These are phyloP conservation scores for Psettodes erumei DNA, from an alignment of 2,113 vertebrate genomes.

Conservation along the genomic window DNA sequence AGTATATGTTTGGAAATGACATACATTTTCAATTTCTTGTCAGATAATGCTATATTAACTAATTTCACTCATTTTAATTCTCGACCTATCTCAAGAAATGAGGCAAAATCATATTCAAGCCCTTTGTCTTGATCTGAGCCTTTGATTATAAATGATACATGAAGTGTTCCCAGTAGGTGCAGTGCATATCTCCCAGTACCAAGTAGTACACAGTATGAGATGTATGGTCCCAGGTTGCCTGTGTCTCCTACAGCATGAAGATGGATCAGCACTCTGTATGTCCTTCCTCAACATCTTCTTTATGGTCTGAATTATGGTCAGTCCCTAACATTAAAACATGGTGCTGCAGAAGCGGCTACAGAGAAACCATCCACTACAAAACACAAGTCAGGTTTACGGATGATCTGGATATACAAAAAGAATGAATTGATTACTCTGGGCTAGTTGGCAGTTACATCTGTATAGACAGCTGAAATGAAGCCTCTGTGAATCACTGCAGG, in stretches of 20 bases:
- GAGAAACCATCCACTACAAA: conserved; percentile 25
- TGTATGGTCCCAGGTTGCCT: conserved; percentile 42
- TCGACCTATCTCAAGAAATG: not conserved
- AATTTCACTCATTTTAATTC: not conserved
- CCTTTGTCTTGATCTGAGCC: not conserved
- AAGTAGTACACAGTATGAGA: conserved; percentile 39
- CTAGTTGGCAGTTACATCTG: not conserved
- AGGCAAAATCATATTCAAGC: not conserved
- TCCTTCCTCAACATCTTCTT: conserved; percentile 46
- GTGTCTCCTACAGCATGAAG: conserved; percentile 33
- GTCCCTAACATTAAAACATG: conserved; percentile 16
- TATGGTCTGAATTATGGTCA: conserved; percentile 33
- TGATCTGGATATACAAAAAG: conserved; percentile 14
- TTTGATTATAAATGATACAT: conserved; percentile 26
- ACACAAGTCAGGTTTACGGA: conserved; percentile 29
- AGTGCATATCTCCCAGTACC: not conserved
- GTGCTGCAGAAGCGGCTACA: conserved; percentile 13
- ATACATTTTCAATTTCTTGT: not conserved
- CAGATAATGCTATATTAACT: not conserved
- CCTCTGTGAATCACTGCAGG: conserved; percentile 54
- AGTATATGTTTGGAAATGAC: not conserved
- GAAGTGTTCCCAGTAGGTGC: conserved; percentile 3
- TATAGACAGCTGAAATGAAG: conserved; percentile 36
- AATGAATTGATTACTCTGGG: not conserved
- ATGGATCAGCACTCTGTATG: conserved; percentile 59